Evolutionary conservation across 2,888 invertebrate genomes (phyloP).

Genomic region (Argyra leucocephala): DNA sequence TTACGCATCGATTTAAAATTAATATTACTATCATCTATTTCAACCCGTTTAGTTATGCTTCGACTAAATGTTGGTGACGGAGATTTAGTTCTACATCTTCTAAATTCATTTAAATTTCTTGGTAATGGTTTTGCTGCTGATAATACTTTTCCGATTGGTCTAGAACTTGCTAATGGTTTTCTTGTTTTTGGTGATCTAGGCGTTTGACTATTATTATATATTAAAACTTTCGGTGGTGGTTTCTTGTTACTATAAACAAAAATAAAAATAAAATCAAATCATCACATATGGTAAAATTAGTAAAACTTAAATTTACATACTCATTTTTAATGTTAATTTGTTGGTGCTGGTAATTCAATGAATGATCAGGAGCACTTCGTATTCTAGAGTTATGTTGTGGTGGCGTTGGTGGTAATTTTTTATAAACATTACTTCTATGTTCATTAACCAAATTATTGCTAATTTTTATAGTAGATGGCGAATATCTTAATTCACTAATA

Average conservation of each 20-base stretch:
- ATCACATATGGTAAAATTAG: neutral
- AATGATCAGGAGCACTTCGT: neutral
- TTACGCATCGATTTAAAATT: constrained; percentile 17
- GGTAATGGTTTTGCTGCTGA: constrained; percentile 18
- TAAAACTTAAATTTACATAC: neutral
- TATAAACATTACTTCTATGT: neutral
- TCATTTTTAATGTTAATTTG: neutral
- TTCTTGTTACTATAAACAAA: neutral
- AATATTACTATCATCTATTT: constrained; percentile 18
- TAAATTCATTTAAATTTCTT: constrained; percentile 24
- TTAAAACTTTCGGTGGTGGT: constrained; percentile 26
- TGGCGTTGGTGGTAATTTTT: constrained; percentile 8
- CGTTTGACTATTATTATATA: constrained; percentile 36
- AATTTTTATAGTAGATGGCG: neutral
- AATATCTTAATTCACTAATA: constrained; percentile 4
- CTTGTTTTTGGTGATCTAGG: constrained; percentile 30
- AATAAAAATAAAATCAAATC: neutral
- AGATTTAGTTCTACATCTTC: constrained; percentile 25
- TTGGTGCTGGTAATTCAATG: neutral
- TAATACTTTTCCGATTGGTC: constrained; percentile 25
- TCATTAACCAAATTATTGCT: constrained; percentile 2
- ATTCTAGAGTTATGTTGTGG: neutral
- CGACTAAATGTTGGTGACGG: constrained; percentile 20
- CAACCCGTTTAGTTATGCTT: constrained; percentile 16
- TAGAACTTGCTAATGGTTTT: constrained; percentile 11